Evolutionary conservation across 2,888 invertebrate genomes (phyloP).

Genomic region (Heliconius ismenius): DNA sequence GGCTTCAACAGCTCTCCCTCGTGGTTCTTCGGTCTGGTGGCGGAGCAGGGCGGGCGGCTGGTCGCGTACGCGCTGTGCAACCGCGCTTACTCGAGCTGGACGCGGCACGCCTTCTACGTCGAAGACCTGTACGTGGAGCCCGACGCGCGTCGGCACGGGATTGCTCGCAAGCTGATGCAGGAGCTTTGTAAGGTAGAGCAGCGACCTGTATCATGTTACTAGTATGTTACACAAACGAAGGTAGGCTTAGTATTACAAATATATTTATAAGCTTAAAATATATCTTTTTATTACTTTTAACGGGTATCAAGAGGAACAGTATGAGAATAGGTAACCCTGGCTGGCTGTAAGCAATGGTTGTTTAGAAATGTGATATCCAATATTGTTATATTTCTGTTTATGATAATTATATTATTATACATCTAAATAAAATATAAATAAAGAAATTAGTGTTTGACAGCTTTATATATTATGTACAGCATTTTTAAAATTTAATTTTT

Average conservation of each 20-base stretch:
- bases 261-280: too few relatives aligned
- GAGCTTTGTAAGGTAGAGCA: constrained; percentile 55
- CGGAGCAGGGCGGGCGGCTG: constrained; percentile 64
- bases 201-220: not conserved
- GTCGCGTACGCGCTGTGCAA: constrained; percentile 91
- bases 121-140: constrained; percentile 92
- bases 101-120: constrained; percentile 89
- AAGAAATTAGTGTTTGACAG: not conserved
- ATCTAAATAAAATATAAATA: too few relatives aligned
- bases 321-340: too few relatives aligned
- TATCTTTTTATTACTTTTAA: too few relatives aligned
- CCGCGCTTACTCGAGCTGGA: constrained; percentile 92
- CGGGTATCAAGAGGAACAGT: too few relatives aligned
- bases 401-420: too few relatives aligned
- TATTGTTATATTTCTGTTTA: too few relatives aligned
- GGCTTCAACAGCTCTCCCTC: constrained; percentile 85
- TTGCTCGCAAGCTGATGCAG: constrained; percentile 84
- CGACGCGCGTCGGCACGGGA: constrained; percentile 59
- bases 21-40: constrained; percentile 85
- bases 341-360: too few relatives aligned
- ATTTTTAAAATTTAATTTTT: constrained; percentile 21
- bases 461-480: not conserved
- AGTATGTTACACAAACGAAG: too few relatives aligned
- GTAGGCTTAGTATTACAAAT: too few relatives aligned
- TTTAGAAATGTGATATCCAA: too few relatives aligned